Percentiles rank a stretch among this genome's conserved stretches.
Evolutionary conservation across 2,113 vertebrate genomes (phyloP).

Genomic region (Dicaeum eximium): DNA sequence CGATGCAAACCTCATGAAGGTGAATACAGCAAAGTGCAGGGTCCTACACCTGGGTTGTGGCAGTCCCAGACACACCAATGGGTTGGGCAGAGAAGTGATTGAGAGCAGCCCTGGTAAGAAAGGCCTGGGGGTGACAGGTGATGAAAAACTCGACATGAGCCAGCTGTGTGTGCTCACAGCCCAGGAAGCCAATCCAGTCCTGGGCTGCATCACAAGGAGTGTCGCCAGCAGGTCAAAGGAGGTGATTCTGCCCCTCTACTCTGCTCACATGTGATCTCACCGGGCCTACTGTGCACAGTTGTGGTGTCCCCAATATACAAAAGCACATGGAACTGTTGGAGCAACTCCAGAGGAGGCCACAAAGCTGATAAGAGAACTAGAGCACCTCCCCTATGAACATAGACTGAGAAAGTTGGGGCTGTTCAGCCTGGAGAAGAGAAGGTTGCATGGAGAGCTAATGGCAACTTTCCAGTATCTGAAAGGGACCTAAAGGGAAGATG

Average conservation of each 20-base stretch:
- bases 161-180: background rate
- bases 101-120: background rate
- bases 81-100: background rate
- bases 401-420: background rate
- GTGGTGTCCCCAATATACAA: background rate
- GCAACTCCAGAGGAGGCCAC: background rate
- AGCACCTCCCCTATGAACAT: background rate
- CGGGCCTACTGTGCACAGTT: background rate
- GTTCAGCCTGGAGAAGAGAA: background rate
- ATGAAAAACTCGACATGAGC: background rate
- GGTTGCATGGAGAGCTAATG: background rate
- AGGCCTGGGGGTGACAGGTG: background rate
- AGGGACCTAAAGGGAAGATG: background rate
- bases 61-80: background rate
- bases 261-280: background rate
- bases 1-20: background rate
- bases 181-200: fast-evolving
- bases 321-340: background rate
- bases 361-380: background rate
- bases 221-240: background rate
- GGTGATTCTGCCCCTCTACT: background rate
- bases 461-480: background rate
- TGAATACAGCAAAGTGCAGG: background rate
- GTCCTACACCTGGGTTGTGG: no score
- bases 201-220: background rate